Base-by-base conservation (phyloP, 2,888 invertebrate genomes). In the Callosobruchus maculatus region DNA sequence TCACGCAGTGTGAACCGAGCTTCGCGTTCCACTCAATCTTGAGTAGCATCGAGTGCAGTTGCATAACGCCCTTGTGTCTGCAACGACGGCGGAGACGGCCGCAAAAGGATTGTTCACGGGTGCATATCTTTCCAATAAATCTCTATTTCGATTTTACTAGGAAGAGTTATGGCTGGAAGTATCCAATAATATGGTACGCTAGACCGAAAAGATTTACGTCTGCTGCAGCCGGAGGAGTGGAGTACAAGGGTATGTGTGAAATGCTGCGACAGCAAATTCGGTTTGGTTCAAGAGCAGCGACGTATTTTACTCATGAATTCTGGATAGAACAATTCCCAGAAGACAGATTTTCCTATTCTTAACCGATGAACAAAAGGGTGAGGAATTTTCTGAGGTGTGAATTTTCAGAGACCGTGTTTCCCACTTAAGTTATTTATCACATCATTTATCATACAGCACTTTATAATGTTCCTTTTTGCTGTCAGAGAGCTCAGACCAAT, bases 91-190 rank as follows among this genome's bases (percentile, higher is more conserved):
- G 49, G 49, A 5, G 4, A 9, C 49, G 9, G 49, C 22, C 49
- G 71, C 18, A 67, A 71, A 20, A 66, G 21, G 66, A 22, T 67
- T 22, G 21, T 71, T 66, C 21, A 66, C 22, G 66, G 71, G 72
- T 75, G 75, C 75, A 75, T 75, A 75, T 73, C 73, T 75, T 73
- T 74, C 71, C 71, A 77, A 77, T 77, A 74, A 73, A 75, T 72
- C 75, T 73, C 30, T 21, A 67, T 71, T 70, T 31, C 71, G 68
- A 73, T 73, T 70, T 67, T 70, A 74, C 26, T 71, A 69, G 72
- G 71, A 73, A 74, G 73, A 74, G 72, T 72, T 74, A 73, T 73
- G 73, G 71, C 70, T 49, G 71, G 70, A 75, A 73, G 68, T 73
- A 67, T 72, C 73, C 71, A 71, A 71, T 75, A 71, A 70, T 72